Base-by-base conservation (phyloP, 2,113 vertebrate species). In the Lepisosteus oculatus region DNA sequence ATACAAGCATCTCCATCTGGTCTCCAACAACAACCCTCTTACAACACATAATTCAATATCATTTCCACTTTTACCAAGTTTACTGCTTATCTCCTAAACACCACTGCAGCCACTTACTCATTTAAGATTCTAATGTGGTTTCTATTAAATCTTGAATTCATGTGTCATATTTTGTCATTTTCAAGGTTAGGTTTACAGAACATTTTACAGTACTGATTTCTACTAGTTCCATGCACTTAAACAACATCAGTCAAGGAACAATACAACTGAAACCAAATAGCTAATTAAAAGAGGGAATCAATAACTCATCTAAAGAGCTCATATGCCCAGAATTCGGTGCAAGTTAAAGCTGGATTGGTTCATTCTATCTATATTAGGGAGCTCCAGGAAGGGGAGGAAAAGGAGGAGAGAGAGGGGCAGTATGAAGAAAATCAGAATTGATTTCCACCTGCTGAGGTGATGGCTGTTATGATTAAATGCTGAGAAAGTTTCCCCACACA, bases 281-380 rank as follows among this genome's bases (percentile, higher is more conserved):
- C 63, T 64, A 55, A 51, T 72, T 41, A 72, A 47, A 72, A 72
- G 55, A 72, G 14, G 41, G 9, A 72, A 72, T 72, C 70, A 47
- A 72, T 72, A 72, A 42, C 63, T 63, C 62, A 72, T 72, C 70
- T 65, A 72, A 72, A 66, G 15, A 65, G 62, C 15, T 65, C 43
- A 29, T 45, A 44, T 43, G 55, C 68, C 68, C 55, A 43, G 56
- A 43, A 57, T 57, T 17, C 71, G 56, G 55, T 55, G 14, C 55
- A n/a, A 29, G 68, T 43, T 51, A 55, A 65, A 41, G 11, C 5
- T 56, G 65, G 55, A 67, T 72, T 57, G 65, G 55, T 63, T 56
- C 42, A 44, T 64, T 72, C 47, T 43, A 29, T 11, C 62, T 65
- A 51, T 55, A 51, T 55, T 51, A 43, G 70, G 8, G 43, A 59